These are phyloP conservation scores for Gopherus flavomarginatus DNA, from an alignment of 2,113 vertebrate genomes.

Conservation along the genomic window DNA sequence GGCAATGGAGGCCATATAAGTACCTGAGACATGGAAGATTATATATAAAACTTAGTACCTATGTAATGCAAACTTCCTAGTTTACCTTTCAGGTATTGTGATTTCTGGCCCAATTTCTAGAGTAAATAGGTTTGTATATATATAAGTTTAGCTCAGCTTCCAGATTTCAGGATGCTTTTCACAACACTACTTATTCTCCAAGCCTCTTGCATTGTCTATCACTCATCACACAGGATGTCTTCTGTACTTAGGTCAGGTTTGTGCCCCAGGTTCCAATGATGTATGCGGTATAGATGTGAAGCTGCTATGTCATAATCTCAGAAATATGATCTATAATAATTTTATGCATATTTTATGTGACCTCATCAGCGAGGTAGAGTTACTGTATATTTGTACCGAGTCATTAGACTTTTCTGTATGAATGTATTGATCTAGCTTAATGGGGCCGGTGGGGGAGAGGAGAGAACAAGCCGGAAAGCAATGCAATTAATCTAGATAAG, in stretches of 20 bases:
- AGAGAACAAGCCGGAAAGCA: neutral
- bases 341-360: neutral
- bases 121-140: neutral
- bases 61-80: neutral
- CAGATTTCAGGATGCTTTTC: neutral
- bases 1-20: neutral
- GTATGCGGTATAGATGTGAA: neutral
- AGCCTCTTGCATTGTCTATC: neutral
- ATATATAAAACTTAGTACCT: neutral
- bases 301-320: neutral
- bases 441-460: neutral
- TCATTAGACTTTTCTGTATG: neutral
- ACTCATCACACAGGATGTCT: neutral
- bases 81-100: neutral
- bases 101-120: neutral
- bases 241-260: neutral
- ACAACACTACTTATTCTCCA: neutral
- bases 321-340: neutral
- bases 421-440: neutral
- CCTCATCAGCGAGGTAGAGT: conserved; percentile 9
- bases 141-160: neutral
- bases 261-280: neutral
- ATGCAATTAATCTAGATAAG: neutral
- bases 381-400: neutral
- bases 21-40: neutral